Evolutionary conservation across 37 sponge, comb jelly and placozoan species (phyloP), one percentile per base, ranked within the genome.

Genomic region (Theonella swinhoei): DNA sequence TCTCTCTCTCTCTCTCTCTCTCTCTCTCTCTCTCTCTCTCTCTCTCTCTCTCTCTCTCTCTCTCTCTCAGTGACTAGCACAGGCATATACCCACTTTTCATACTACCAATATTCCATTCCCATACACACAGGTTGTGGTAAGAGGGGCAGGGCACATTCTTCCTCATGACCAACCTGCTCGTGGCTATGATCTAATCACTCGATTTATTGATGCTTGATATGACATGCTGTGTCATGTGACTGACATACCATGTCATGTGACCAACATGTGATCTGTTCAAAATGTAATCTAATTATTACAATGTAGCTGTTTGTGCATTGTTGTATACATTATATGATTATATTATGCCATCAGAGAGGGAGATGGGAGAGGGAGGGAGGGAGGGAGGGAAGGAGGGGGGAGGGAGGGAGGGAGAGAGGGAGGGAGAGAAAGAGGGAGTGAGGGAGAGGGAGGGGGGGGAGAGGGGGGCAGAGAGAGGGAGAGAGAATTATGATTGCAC

Each of bases 131-230:
- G 91, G 90, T 90, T 3, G 79, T 93, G 59, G 83, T 96, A 0
- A 73, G 91, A 30, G 88, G 83, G 20, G 93, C 92, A 33, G 96
- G 96, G 0, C 96, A 96, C 79, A 92, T 96, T 34, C 80, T 96
- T 11, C 96, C 96, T 9, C 81, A 88, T 43, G 96, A 96, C 58
- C 96, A 96, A 42, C 96, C 96, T 24, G 91, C 84, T 78, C 38
- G 85, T 19, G 90, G 74, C 4, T 64, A 90, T 7, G 91, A 93
- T 72, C 77, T 96, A 78, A 73, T 96, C 3, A 25, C 79, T 38
- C 74, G 70, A 14, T 96, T 96, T 70, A 42, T 92, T 42, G 61
- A 79, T 3, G 32, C 70, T 19, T 66, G 67, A 66, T 66, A 7
- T 23, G n/a, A n/a, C n/a, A n/a, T n/a, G n/a, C n/a, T n/a, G n/a